phyloP scores from a whole-genome alignment of 2,888 invertebrate species.

The Hyles lineata region DNA sequence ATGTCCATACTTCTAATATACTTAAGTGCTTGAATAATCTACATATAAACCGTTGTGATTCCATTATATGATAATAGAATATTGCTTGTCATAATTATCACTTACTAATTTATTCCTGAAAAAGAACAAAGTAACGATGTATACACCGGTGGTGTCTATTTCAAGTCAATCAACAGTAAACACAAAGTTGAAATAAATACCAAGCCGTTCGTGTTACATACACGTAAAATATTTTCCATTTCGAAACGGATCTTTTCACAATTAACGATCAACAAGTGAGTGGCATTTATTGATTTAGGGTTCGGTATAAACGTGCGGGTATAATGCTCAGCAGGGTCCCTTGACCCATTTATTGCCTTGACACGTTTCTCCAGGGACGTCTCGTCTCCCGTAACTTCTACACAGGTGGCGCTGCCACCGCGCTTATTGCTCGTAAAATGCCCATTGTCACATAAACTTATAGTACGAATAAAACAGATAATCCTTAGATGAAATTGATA shows the following conservation, averaged over 20 bases:
- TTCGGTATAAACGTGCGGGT: slow-evolving; percentile 41
- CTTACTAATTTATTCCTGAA: slow-evolving; percentile 56
- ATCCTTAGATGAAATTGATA: neutral
- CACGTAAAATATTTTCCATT: neutral
- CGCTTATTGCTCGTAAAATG: slow-evolving; percentile 38
- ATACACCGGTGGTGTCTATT: too few relatives aligned
- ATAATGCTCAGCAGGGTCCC: slow-evolving; percentile 46
- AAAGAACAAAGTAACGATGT: slow-evolving; percentile 39
- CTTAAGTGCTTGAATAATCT: slow-evolving; percentile 48
- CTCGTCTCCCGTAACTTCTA: slow-evolving; percentile 33
- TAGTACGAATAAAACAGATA: neutral
- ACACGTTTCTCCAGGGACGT: slow-evolving; percentile 57
- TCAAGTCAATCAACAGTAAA: too few relatives aligned
- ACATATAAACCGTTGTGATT: slow-evolving; percentile 54
- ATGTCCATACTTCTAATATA: slow-evolving; percentile 76
- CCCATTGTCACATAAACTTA: slow-evolving; percentile 39
- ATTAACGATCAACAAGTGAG: slow-evolving; percentile 33
- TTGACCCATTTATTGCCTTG: slow-evolving; percentile 66
- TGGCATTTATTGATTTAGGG: slow-evolving; percentile 48
- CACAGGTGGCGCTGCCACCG: slow-evolving; percentile 42
- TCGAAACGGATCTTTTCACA: neutral
- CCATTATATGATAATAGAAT: slow-evolving; percentile 73
- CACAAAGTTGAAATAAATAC: too few relatives aligned
- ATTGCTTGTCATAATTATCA: slow-evolving; percentile 83
- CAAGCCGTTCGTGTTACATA: neutral